Percentiles rank a stretch among this genome's conserved stretches.
Conservation (phyloP, 2,797 vertebrate genomes). For the Bradypus variegatus region DNA sequence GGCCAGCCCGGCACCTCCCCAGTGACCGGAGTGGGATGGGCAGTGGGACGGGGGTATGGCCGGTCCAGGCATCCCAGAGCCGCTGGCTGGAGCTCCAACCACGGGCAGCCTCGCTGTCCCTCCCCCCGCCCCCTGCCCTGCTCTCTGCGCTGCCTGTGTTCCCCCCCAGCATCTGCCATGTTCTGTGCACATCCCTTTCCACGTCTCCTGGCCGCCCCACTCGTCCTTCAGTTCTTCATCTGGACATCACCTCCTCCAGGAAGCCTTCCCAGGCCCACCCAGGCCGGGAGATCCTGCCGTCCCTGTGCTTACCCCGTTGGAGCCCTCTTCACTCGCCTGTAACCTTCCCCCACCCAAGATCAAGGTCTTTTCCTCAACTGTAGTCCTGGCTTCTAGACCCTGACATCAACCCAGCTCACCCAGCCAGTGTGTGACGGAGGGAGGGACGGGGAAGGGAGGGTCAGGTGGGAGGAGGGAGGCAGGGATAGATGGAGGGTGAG, state of each 20-base stretch:
- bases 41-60: fast-evolving
- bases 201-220: not conserved
- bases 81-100: not conserved
- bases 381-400: fast-evolving
- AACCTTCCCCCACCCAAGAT: not conserved
- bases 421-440: not conserved
- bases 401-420: not conserved
- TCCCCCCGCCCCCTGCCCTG: fast-evolving
- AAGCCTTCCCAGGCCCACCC: not conserved
- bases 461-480: not conserved
- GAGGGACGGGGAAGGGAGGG: not conserved
- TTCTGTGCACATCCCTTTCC: not conserved
- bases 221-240: too few relatives aligned
- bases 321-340: too few relatives aligned
- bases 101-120: not conserved
- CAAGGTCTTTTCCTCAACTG: too few relatives aligned
- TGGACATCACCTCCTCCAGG: not conserved
- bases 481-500: too few relatives aligned
- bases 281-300: not conserved
- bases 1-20: not conserved
- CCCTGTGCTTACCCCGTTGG: not conserved
- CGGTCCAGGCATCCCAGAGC: not conserved
- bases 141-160: not conserved
- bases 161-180: fast-evolving
- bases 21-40: fast-evolving